Conservation (phyloP, 1,140 invertebrate genomes). For the Scaptomyza graminum region DNA sequence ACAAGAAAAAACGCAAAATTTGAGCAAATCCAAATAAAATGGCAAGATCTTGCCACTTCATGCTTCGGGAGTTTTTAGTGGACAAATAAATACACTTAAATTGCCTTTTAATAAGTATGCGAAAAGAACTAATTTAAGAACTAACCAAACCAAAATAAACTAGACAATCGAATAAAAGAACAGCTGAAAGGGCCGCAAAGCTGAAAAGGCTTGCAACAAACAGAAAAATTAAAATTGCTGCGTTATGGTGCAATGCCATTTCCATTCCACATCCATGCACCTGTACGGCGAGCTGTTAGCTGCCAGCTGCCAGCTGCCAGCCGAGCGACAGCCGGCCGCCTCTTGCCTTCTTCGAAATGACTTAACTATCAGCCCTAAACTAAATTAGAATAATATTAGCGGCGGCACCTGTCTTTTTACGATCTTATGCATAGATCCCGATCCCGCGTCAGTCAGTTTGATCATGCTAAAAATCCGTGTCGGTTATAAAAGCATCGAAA, state of each 20-base stretch:
- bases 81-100: no score
- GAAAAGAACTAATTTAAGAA: no score
- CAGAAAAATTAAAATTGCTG: slow-evolving; percentile 5
- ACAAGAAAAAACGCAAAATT: no score
- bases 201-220: slow-evolving; percentile 13
- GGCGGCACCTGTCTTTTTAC: slow-evolving; percentile 26
- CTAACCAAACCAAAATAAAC: not conserved
- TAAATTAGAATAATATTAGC: slow-evolving; percentile 35
- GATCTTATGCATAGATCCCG: not conserved
- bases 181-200: not conserved
- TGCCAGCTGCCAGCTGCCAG: slow-evolving; percentile 39
- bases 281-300: no score
- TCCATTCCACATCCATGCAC: slow-evolving; percentile 32
- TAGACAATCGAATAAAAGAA: slow-evolving; percentile 23
- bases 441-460: no score
- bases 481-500: no score
- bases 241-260: slow-evolving; percentile 19
- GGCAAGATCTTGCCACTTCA: no score
- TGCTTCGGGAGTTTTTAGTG: no score
- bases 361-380: slow-evolving; percentile 24
- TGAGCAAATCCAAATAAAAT: no score
- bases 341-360: slow-evolving; percentile 20
- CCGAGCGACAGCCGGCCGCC: slow-evolving; percentile 6
- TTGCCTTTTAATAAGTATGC: no score
- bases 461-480: no score